Evolutionary conservation across 2,113 vertebrate genomes (phyloP), one percentile per base, ranked within the genome.

Genomic region (Atlantisia rogersi): DNA sequence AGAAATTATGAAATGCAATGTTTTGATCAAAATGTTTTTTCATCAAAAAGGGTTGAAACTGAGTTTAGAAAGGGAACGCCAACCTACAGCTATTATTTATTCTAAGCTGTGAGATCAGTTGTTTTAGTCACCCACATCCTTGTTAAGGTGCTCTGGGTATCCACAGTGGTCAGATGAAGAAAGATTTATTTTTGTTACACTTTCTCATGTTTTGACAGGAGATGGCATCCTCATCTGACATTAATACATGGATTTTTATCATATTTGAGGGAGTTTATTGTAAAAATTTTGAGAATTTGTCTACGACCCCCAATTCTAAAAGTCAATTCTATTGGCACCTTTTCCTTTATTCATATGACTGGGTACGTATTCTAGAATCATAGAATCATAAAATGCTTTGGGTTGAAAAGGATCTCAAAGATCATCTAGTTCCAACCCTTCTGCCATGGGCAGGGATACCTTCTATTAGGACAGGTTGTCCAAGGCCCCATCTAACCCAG

Each of bases 231-330:
- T 32, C 5, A 32, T 53, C 2, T 74, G 35, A 53, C 22, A 55
- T 1, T 7, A 3, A 0, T 39, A 24, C 64, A 19, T n/a, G 18
- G 4, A 5, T 37, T 85, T 88, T 48, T 13, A 13, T 25, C 6
- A 44, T 31, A 44, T 50, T 60, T 9, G 9, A 22, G 11, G 3
- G 21, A 42, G 3, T 37, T 75, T 67, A 20, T 82, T 4, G 13
- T 70, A 64, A 60, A 14, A 32, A 11, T 5, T 46, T 37, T n/a
- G 13, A 53, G 32, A 3, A 44, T 5, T n/a, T 78, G 1, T 68
- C 75, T 59, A 28, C 17, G 35, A 48, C 6, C 14, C 1, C 0
- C 12, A 73, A 2, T 56, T 73, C 10, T n/a, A 56, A 46, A 82
- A 78, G 7, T 17, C 12, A 31, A 3, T 77, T 40, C 8, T 69